A percentile compares a stretch with the other conserved stretches of the same genome.
Evolutionary conservation across 2,888 invertebrate genomes (phyloP).

Genomic region (Polymixis flavicincta): DNA sequence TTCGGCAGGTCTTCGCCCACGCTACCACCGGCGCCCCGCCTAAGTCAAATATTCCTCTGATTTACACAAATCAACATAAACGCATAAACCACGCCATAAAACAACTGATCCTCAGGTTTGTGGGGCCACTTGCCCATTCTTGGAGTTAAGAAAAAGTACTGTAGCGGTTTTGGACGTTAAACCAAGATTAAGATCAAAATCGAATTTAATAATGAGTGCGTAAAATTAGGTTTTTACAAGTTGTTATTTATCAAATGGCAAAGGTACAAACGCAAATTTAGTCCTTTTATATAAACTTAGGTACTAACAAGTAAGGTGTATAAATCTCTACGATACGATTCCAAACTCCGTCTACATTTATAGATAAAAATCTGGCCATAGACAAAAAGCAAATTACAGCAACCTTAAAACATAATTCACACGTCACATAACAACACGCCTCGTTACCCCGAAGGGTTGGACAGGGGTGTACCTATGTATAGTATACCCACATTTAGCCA

Average conservation of each 20-base stretch:
- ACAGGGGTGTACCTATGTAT: no score
- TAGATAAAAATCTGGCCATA: neutral
- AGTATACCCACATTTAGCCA: neutral
- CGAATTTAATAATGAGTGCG: slow-evolving; percentile 12
- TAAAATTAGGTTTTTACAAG: slow-evolving; percentile 4
- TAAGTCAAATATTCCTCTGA: slow-evolving; percentile 61
- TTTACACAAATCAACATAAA: slow-evolving; percentile 66
- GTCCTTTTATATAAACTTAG: neutral
- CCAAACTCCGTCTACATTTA: neutral
- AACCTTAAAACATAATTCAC: no score
- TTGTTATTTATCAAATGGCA: neutral
- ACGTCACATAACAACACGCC: no score
- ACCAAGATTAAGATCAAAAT: slow-evolving; percentile 35
- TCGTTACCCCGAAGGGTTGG: no score
- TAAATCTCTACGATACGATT: neutral
- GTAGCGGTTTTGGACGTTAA: slow-evolving; percentile 23
- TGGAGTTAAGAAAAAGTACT: slow-evolving; percentile 39
- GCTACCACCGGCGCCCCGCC: slow-evolving; percentile 64
- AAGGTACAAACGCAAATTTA: neutral
- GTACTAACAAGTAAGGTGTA: neutral
- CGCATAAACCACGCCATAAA: slow-evolving; percentile 50
- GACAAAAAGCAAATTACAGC: neutral
- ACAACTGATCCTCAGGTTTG: slow-evolving; percentile 35
- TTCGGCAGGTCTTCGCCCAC: slow-evolving; percentile 70
- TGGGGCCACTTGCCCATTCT: slow-evolving; percentile 38